phyloP scores from a whole-genome alignment of 1,140 invertebrate species.

The Drosophila tristis region DNA sequence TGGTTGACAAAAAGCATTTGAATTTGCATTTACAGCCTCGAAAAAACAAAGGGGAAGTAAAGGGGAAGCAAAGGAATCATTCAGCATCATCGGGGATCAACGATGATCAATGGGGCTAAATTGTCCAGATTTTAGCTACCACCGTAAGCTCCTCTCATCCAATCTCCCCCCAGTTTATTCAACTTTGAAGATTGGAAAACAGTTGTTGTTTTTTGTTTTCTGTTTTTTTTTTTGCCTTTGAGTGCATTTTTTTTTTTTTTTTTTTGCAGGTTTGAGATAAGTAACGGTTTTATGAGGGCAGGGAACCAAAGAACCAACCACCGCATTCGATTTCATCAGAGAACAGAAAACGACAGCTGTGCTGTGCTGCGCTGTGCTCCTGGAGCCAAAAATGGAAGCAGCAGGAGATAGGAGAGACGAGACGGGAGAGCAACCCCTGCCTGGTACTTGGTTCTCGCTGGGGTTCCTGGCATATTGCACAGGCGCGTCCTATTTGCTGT shows the following conservation, averaged over 20 bases:
- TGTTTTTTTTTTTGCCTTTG: background rate
- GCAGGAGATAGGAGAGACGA: too few relatives aligned
- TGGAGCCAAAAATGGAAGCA: conserved; percentile 27
- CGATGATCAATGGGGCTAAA: background rate
- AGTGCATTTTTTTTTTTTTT: too few relatives aligned
- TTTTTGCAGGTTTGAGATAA: conserved; percentile 36
- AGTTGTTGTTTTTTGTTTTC: background rate
- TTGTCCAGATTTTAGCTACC: conserved; percentile 18
- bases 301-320: conserved; percentile 27
- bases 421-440: conserved; percentile 61
- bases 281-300: conserved; percentile 34
- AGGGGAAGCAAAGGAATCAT: background rate
- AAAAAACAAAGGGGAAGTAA: conserved; percentile 34
- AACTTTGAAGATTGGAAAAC: conserved; percentile 21
- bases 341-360: conserved; percentile 63
- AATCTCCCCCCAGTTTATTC: conserved; percentile 28
- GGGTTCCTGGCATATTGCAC: conserved; percentile 69
- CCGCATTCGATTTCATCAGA: conserved; percentile 47
- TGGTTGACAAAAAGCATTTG: conserved; percentile 30
- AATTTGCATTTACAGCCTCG: conserved; percentile 19
- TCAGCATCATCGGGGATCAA: background rate
- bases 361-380: conserved; percentile 43
- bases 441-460: background rate
- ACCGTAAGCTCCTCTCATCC: conserved; percentile 29
- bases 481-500: conserved; percentile 74